Percentiles rank a stretch among this genome's conserved stretches.
phyloP scores from a whole-genome alignment of 1,140 invertebrate species.

The Drosophila nebulosa region DNA sequence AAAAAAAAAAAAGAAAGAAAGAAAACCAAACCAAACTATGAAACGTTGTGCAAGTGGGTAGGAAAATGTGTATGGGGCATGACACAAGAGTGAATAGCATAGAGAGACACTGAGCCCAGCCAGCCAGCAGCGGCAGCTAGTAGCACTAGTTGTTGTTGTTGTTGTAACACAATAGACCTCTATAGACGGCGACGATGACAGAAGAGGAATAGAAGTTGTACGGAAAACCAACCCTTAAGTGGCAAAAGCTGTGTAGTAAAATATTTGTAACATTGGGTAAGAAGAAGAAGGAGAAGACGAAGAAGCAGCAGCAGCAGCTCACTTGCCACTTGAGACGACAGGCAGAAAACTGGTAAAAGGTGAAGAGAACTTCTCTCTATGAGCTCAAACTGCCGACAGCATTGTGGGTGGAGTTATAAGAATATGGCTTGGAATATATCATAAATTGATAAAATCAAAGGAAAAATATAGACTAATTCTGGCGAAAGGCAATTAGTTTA shows the following conservation, averaged over 20 bases:
- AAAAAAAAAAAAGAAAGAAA: slow-evolving; percentile 47
- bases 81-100: slow-evolving; percentile 23
- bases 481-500: not conserved
- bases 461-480: not conserved
- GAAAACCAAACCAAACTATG: slow-evolving; percentile 15
- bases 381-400: slow-evolving; percentile 19
- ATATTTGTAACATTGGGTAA: too few relatives aligned
- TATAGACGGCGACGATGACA: slow-evolving; percentile 36
- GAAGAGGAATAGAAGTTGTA: slow-evolving; percentile 5
- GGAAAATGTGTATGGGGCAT: slow-evolving; percentile 28
- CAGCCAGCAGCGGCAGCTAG: not conserved
- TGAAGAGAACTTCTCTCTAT: not conserved
- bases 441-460: not conserved
- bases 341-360: slow-evolving; percentile 9
- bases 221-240: too few relatives aligned
- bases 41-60: slow-evolving; percentile 31
- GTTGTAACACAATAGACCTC: not conserved
- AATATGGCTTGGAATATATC: not conserved
- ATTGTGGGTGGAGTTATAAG: slow-evolving; percentile 55
- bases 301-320: too few relatives aligned
- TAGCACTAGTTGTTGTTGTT: not conserved
- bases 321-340: slow-evolving; percentile 55
- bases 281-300: too few relatives aligned
- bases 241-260: too few relatives aligned
- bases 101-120: slow-evolving; percentile 24